A percentile compares a stretch with the other conserved stretches of the same genome.
These are phyloP conservation scores for Patella pellucida DNA, from an alignment of 2,888 invertebrate species.

Conservation along the genomic window DNA sequence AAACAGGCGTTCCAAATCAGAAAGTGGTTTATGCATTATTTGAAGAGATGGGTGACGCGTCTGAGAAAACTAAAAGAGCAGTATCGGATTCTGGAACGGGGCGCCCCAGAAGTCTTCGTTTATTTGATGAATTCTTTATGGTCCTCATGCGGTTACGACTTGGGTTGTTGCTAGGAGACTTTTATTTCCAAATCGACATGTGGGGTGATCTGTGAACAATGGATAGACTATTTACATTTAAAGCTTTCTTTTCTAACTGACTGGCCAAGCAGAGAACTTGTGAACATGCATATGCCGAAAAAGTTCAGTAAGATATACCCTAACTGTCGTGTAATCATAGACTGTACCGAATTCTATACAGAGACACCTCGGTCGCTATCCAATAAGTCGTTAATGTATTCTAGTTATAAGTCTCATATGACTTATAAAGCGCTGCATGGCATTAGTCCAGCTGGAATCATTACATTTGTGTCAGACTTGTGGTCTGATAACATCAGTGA, in stretches of 20 bases:
- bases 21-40: conserved; percentile 26
- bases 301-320: conserved; percentile 27
- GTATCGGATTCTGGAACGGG: conserved; percentile 5
- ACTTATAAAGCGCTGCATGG: conserved; percentile 29
- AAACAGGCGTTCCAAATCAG: neutral
- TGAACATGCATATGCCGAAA: conserved; percentile 23
- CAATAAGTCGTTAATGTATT: too few relatives aligned
- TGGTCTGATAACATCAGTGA: conserved; percentile 37
- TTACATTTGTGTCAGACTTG: conserved; percentile 39
- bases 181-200: conserved; percentile 25
- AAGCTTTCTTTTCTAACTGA: conserved; percentile 17
- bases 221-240: conserved; percentile 20
- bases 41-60: conserved; percentile 28
- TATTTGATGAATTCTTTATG: conserved; percentile 30
- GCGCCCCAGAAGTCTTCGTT: conserved; percentile 20
- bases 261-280: conserved; percentile 23
- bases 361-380: neutral
- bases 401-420: too few relatives aligned
- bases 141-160: conserved; percentile 31
- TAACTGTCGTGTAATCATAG: conserved; percentile 31
- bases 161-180: conserved; percentile 28
- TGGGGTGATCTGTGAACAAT: conserved; percentile 12
- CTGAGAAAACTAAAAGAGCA: conserved; percentile 4
- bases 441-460: conserved; percentile 32
- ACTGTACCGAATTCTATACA: conserved; percentile 37